Evolutionary conservation across 2,888 invertebrate species (phyloP), one percentile per base, ranked within the genome.

Genomic region (Conops quadrifasciatus): DNA sequence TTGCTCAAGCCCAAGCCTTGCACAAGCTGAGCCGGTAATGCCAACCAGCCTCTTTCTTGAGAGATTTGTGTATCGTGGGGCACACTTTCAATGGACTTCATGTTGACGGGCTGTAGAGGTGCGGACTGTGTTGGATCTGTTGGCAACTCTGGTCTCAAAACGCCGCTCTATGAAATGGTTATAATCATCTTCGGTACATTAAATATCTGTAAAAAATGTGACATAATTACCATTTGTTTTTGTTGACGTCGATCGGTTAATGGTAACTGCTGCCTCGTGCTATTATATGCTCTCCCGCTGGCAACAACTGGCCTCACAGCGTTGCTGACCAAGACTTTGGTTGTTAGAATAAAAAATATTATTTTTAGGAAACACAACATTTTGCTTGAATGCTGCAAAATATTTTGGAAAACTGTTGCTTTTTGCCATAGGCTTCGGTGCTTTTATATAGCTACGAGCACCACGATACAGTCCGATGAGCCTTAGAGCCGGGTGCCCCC

Each of bases 401-500:
- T 19, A 19, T 56, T 4, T n/a, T 56, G 36, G 24, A 30, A 36
- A 36, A 53, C 66, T 66, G 66, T 36, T 36, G 3, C 2, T 30
- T 28, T n/a, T n/a, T n/a, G 30, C 16, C 1, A 7, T 9, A 13
- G 5, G 16, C 2, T 19, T 56, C 7, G 13, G 9, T 11, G 53
- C 66, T 66, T 66, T 56, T 66, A 66, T 66, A 66, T 66, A 47
- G n/a, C n/a, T n/a, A n/a, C n/a, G n/a, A n/a, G n/a, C n/a, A n/a
- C n/a, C n/a, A n/a, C n/a, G n/a, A n/a, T n/a, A n/a, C n/a, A n/a
- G n/a, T n/a, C n/a, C n/a, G n/a, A n/a, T n/a, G n/a, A n/a, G n/a
- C n/a, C n/a, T n/a, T n/a, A n/a, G n/a, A n/a, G n/a, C n/a, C n/a
- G n/a, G n/a, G n/a, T n/a, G n/a, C n/a, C n/a, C n/a, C n/a, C n/a